Evolutionary conservation across 2,888 invertebrate genomes (phyloP).

Genomic region (Drosophila histrio): DNA sequence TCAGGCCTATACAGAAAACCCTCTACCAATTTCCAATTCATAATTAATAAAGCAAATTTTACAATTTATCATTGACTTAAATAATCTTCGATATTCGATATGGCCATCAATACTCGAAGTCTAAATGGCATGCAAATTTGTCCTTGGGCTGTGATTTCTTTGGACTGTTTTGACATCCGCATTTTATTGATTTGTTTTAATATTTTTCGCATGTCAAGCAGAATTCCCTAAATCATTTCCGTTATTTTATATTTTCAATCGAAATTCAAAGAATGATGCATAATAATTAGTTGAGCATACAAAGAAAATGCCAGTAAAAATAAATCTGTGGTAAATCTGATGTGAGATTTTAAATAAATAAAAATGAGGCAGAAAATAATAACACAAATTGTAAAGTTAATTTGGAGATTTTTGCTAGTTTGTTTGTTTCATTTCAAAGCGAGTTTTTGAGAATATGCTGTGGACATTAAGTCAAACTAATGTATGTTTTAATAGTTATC

Average conservation of each 20-base stretch:
- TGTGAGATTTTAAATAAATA: too few species aligned
- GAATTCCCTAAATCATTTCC: neutral
- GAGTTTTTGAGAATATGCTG: too few species aligned
- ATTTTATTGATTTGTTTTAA: conserved; percentile 11
- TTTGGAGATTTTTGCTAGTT: too few species aligned
- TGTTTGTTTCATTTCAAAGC: too few species aligned
- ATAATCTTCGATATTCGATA: neutral
- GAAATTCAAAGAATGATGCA: neutral
- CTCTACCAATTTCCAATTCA: conserved; percentile 4
- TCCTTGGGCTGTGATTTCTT: neutral
- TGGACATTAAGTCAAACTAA: too few species aligned
- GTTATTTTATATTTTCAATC: neutral
- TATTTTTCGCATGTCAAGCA: neutral
- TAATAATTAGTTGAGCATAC: neutral
- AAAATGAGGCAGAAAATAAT: too few species aligned
- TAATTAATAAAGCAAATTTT: conserved; percentile 12
- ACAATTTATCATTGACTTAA: conserved; percentile 7
- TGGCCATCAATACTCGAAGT: neutral
- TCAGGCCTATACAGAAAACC: neutral
- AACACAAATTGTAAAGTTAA: too few species aligned
- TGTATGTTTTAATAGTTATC: too few species aligned
- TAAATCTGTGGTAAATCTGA: too few species aligned
- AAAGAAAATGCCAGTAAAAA: neutral
- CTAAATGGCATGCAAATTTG: neutral
- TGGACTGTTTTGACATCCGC: neutral